Conservation (phyloP, 2,888 invertebrate genomes). For the Achlya flavicornis region DNA sequence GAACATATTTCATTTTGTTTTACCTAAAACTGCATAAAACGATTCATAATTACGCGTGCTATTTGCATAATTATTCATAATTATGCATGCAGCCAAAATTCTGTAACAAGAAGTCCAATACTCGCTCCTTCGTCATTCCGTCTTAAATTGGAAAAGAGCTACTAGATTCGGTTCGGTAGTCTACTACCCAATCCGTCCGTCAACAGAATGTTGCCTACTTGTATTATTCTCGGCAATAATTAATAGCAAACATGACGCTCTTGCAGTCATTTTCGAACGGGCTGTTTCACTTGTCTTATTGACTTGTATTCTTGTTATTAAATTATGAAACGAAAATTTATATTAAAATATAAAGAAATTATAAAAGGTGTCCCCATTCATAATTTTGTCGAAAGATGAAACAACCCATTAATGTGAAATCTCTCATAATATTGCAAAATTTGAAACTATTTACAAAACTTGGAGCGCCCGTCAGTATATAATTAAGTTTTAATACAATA, state of each 20-base stretch:
- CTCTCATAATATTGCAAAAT: not conserved
- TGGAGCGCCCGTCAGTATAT: too few relatives aligned
- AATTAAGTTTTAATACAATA: not conserved
- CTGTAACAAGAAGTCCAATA: not conserved
- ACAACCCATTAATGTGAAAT: not conserved
- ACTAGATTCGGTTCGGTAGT: too few relatives aligned
- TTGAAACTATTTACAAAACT: not conserved
- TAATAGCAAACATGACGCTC: not conserved
- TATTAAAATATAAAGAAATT: too few relatives aligned
- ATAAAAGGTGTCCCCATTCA: not conserved
- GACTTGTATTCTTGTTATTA: too few relatives aligned
- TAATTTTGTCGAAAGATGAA: not conserved
- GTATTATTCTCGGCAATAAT: not conserved
- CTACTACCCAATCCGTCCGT: too few relatives aligned
- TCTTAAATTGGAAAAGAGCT: too few relatives aligned
- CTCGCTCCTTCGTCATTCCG: not conserved
- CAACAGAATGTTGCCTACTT: not conserved
- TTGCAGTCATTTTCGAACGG: not conserved
- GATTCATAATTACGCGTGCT: slow-evolving; percentile 1
- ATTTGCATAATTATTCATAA: not conserved
- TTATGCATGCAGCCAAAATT: not conserved
- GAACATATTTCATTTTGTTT: too few relatives aligned
- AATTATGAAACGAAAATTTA: too few relatives aligned
- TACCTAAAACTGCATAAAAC: not conserved
- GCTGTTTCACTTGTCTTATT: too few relatives aligned